Percentiles rank a stretch among this genome's conserved stretches.
Conservation (phyloP, 1,140 invertebrate genomes). For the Atta cephalotes region DNA sequence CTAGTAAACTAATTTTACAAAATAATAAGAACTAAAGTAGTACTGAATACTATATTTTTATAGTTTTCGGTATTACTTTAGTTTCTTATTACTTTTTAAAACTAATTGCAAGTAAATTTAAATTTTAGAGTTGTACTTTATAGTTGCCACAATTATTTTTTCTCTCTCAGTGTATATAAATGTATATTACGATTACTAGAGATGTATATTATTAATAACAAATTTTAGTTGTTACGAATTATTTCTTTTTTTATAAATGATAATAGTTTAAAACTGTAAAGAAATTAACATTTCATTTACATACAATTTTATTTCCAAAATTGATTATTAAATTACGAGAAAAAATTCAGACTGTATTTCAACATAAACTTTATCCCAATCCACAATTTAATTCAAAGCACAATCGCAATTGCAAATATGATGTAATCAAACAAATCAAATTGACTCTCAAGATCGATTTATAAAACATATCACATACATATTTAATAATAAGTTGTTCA, state of each 20-base stretch:
- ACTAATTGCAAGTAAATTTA: no score
- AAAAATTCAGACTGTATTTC: background rate
- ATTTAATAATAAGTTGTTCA: background rate
- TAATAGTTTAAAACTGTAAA: background rate
- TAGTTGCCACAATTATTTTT: no score
- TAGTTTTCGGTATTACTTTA: no score
- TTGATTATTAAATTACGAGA: background rate
- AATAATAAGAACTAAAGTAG: no score
- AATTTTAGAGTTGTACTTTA: no score
- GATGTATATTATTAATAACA: background rate
- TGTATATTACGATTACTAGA: background rate
- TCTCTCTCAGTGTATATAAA: background rate
- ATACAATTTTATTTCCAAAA: background rate
- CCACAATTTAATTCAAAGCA: background rate
- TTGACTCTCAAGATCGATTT: background rate
- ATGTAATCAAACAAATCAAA: background rate
- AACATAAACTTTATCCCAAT: background rate
- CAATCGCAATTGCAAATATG: background rate
- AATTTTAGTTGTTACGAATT: background rate
- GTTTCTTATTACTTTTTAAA: no score
- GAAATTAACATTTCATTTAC: no score
- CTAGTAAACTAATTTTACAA: no score
- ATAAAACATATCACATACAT: no score
- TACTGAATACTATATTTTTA: no score
- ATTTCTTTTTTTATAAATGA: background rate